phyloP scores from a whole-genome alignment of 2,113 vertebrate species.

The Gulo gulo region DNA sequence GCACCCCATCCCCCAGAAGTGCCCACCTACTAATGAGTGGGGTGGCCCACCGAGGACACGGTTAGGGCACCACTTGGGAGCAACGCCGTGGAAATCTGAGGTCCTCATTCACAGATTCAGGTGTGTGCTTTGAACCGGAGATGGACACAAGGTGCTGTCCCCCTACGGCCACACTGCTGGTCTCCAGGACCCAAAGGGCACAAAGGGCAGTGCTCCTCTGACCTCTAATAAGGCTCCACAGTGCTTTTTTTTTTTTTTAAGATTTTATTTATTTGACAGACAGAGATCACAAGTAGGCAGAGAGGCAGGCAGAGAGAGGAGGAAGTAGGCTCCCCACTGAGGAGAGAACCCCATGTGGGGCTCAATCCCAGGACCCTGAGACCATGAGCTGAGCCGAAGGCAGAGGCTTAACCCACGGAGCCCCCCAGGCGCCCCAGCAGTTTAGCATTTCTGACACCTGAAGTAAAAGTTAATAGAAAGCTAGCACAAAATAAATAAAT shows the following conservation, averaged over 20 bases:
- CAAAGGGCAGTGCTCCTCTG: no score
- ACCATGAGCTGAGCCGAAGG: background rate
- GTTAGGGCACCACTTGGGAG: background rate
- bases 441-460: background rate
- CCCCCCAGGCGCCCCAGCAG: background rate
- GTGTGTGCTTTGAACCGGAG: background rate
- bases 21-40: background rate
- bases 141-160: background rate
- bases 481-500: background rate
- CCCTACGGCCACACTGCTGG: background rate
- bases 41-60: background rate
- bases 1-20: background rate
- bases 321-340: background rate
- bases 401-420: background rate
- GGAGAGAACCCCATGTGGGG: background rate
- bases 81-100: background rate
- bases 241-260: background rate
- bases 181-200: background rate
- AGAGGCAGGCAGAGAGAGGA: no score
- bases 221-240: fast-evolving
- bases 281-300: no score
- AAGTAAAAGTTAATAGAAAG: background rate
- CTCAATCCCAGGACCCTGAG: background rate
- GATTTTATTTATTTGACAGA: background rate
- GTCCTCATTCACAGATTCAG: background rate